A percentile compares a stretch with the other conserved stretches of the same genome.
These are phyloP conservation scores for Columbina picui DNA, from an alignment of 2,113 vertebrate species.

Conservation along the genomic window DNA sequence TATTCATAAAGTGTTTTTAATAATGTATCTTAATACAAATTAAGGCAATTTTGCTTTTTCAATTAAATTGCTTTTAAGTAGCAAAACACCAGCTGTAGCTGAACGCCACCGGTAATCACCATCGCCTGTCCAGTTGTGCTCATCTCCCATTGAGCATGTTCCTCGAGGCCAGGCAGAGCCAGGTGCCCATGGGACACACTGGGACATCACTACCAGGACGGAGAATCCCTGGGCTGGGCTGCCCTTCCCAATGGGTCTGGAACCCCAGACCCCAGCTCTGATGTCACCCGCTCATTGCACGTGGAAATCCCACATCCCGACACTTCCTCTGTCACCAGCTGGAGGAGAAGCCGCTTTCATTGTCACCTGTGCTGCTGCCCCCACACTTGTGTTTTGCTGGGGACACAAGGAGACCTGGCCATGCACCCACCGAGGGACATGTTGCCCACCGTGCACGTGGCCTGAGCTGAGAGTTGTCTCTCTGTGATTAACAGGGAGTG, in stretches of 20 bases:
- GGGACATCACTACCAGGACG: fast-evolving
- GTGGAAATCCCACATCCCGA: fast-evolving
- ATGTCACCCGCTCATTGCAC: fast-evolving
- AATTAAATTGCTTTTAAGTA: constrained; percentile 1
- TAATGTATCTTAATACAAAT: constrained; percentile 32
- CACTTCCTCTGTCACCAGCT: fast-evolving
- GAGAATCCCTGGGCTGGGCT: not conserved
- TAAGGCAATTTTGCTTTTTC: constrained; percentile 1
- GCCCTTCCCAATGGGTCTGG: too few relatives aligned
- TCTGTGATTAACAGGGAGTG: not conserved
- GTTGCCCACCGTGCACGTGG: not conserved
- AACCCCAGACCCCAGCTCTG: not conserved
- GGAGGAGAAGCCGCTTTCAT: fast-evolving
- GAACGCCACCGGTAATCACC: not conserved
- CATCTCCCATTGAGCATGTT: fast-evolving
- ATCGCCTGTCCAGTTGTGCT: not conserved
- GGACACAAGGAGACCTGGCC: not conserved
- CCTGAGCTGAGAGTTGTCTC: not conserved
- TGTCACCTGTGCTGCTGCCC: not conserved
- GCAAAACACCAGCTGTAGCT: not conserved
- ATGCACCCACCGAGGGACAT: fast-evolving
- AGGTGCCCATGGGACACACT: fast-evolving
- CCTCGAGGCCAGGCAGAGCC: not conserved
- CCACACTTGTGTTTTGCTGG: not conserved
- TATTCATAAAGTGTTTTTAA: not conserved